phyloP scores from a whole-genome alignment of 1,140 invertebrate genomes.

The Helicoverpa armigera region DNA sequence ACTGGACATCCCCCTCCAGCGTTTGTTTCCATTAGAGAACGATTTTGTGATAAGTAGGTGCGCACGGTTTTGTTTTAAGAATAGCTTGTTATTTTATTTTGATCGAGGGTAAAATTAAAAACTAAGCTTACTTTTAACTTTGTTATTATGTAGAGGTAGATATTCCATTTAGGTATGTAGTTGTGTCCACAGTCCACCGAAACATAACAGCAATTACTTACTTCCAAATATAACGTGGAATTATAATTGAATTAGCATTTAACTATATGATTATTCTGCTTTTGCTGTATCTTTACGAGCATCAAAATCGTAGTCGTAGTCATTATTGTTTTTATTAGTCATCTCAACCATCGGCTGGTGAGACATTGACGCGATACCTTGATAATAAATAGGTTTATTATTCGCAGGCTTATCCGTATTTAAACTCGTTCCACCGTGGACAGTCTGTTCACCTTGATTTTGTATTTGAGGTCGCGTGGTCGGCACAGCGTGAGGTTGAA shows the following conservation, averaged over 20 bases:
- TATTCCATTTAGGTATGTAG: too few species aligned
- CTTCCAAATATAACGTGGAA: too few species aligned
- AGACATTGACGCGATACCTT: conserved; percentile 19
- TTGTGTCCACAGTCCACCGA: too few species aligned
- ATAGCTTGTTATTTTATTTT: background rate
- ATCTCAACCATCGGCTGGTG: background rate
- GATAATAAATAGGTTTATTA: conserved; percentile 22
- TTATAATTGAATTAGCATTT: background rate
- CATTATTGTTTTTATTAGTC: background rate
- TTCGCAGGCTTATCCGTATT: background rate
- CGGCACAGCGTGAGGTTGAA: conserved; percentile 1
- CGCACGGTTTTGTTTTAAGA: background rate
- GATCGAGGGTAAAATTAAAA: background rate
- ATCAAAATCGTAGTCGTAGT: conserved; percentile 23
- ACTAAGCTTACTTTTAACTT: too few species aligned
- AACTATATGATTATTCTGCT: background rate
- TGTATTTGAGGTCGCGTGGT: conserved; percentile 23
- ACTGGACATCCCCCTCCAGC: background rate
- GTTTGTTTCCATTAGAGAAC: conserved; percentile 15
- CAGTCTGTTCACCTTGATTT: conserved; percentile 23
- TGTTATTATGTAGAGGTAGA: too few species aligned
- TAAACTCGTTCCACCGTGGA: conserved; percentile 26
- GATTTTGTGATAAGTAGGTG: background rate
- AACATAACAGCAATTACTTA: too few species aligned
- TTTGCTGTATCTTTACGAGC: conserved; percentile 1